phyloP scores from a whole-genome alignment of 1,140 invertebrate species.

The Cydia splendana region DNA sequence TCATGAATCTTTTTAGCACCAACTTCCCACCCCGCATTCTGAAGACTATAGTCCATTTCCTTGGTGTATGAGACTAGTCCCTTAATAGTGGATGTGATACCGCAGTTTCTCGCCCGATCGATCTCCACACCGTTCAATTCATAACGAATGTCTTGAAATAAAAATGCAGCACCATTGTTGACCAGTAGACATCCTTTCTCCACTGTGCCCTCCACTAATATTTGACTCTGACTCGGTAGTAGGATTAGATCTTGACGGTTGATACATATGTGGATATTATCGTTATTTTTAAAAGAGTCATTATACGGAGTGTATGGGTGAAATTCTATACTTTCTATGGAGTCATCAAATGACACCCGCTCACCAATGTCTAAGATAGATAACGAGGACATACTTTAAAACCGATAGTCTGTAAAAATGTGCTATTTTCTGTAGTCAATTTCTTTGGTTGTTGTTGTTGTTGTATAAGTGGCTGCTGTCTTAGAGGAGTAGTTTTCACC shows the following conservation, averaged over 20 bases:
- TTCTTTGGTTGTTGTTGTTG: background rate
- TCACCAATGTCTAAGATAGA: background rate
- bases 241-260: background rate
- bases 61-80: background rate
- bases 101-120: background rate
- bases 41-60: background rate
- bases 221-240: background rate
- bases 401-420: background rate
- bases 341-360: background rate
- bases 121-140: conserved; percentile 1
- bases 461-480: background rate
- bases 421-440: background rate
- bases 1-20: background rate
- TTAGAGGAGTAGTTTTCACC: background rate
- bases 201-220: background rate
- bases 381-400: conserved; percentile 5
- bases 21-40: background rate
- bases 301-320: background rate
- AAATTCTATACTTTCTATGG: background rate
- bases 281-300: background rate
- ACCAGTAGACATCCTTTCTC: background rate
- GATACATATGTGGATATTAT: background rate
- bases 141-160: conserved; percentile 16
- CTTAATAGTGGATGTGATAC: background rate
- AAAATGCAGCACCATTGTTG: background rate